A percentile compares a stretch with the other conserved stretches of the same genome.
These are phyloP conservation scores for Romanogobio albipinnatus DNA, from an alignment of 2,113 vertebrate species.

Conservation along the genomic window DNA sequence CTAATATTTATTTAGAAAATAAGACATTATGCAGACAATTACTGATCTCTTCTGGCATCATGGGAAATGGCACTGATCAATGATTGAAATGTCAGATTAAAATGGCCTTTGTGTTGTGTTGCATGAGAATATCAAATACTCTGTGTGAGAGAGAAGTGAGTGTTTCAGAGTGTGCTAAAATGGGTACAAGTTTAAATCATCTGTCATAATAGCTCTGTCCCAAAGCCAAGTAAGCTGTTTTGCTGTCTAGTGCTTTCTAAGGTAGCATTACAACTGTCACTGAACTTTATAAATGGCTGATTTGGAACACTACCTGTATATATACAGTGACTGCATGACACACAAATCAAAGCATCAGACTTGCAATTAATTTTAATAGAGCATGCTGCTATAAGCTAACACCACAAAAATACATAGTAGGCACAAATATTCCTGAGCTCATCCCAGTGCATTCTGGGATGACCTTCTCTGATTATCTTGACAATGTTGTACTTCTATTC, in stretches of 20 bases:
- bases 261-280: background rate
- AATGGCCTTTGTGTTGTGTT: constrained; percentile 10
- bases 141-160: background rate
- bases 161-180: background rate
- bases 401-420: background rate
- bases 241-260: background rate
- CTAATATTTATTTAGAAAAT: constrained; percentile 2
- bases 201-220: background rate
- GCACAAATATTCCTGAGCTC: background rate
- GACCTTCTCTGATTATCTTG: background rate
- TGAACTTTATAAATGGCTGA: background rate
- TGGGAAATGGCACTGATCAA: background rate
- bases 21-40: background rate
- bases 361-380: background rate
- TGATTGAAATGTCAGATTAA: constrained; percentile 26
- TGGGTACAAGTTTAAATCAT: background rate
- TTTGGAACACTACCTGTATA: background rate
- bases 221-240: background rate
- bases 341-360: background rate
- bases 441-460: background rate
- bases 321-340: background rate
- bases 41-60: background rate
- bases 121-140: background rate
- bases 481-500: background rate
- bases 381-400: background rate